Conservation (phyloP, 2,888 invertebrate species). For the Apamea anceps region DNA sequence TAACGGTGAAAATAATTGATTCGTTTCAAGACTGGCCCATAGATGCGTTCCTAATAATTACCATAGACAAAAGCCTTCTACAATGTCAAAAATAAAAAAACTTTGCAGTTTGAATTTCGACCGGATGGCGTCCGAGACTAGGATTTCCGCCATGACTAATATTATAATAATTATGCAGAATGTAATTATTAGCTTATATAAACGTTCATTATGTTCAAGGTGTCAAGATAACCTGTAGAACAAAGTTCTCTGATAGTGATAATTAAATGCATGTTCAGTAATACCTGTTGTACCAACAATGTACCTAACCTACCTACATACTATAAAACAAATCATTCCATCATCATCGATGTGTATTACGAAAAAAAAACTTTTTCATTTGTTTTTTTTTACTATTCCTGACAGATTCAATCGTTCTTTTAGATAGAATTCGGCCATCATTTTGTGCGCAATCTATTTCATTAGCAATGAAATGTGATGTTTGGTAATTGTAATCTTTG, state of each 20-base stretch:
- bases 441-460: no score
- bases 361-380: not conserved
- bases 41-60: constrained; percentile 13
- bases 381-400: not conserved
- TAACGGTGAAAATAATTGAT: constrained; percentile 52
- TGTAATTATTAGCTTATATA: constrained; percentile 2
- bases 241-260: constrained; percentile 32
- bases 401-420: not conserved
- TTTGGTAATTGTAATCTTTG: not conserved
- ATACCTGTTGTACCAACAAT: not conserved
- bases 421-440: no score
- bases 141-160: constrained; percentile 51
- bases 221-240: constrained; percentile 27
- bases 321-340: no score
- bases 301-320: no score
- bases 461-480: no score
- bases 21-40: constrained; percentile 28
- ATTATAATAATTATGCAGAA: not conserved
- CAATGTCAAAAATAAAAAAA: not conserved
- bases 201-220: constrained; percentile 6
- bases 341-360: no score
- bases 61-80: constrained; percentile 35
- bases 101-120: constrained; percentile 31
- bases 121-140: constrained; percentile 36
- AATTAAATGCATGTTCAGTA: no score